Conservation (phyloP, 2,888 invertebrate genomes). For the Leptopilina syphax region DNA sequence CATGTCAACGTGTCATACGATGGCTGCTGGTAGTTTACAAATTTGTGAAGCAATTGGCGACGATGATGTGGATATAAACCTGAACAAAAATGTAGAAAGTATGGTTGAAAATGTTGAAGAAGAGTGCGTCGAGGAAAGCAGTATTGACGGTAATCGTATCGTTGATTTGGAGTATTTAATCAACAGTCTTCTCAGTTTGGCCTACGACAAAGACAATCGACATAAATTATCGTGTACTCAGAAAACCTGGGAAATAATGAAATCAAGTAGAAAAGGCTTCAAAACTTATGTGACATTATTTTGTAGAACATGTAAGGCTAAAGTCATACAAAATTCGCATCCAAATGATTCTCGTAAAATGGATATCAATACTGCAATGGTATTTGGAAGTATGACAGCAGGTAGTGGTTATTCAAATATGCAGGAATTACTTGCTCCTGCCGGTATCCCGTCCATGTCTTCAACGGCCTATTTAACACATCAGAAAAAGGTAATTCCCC, state of each 20-base stretch:
- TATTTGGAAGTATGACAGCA: not conserved
- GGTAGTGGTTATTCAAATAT: not conserved
- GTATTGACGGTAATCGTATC: conserved; percentile 4
- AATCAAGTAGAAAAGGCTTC: not conserved
- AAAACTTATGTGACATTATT: not conserved
- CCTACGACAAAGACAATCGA: not conserved
- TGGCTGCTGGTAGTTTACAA: too few species aligned
- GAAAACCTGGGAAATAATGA: not conserved
- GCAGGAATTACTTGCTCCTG: conserved; percentile 3
- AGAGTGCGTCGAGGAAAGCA: too few species aligned
- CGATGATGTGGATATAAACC: too few species aligned
- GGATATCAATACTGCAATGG: not conserved
- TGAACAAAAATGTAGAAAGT: too few species aligned
- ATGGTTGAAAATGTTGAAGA: too few species aligned
- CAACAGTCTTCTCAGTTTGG: not conserved
- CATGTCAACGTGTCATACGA: too few species aligned
- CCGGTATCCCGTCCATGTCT: not conserved
- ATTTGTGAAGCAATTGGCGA: too few species aligned
- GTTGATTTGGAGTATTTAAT: not conserved
- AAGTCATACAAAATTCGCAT: not conserved
- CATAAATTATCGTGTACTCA: not conserved
- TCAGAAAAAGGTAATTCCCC: not conserved
- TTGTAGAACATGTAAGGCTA: not conserved
- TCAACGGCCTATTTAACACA: not conserved
- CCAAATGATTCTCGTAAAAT: not conserved